phyloP scores from a whole-genome alignment of 2,888 invertebrate species.

The Meliscaeva auricollis region DNA sequence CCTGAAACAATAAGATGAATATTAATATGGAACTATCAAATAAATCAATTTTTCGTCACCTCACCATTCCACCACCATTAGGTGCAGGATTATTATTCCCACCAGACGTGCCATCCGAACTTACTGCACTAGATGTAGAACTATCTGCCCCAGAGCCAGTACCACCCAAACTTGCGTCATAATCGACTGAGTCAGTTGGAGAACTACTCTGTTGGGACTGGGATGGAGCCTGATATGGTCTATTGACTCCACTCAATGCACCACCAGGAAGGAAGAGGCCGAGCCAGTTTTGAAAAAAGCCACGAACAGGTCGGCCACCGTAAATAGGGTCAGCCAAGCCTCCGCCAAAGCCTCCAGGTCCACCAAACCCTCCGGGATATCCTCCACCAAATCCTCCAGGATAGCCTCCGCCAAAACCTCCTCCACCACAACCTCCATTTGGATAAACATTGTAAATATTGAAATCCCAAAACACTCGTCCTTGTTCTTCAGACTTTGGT shows the following conservation, averaged over 20 bases:
- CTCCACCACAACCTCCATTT: slow-evolving; percentile 48
- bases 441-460: slow-evolving; percentile 82
- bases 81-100: background rate
- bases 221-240: slow-evolving; percentile 63
- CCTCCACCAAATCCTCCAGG: slow-evolving; percentile 57
- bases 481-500: slow-evolving; percentile 79
- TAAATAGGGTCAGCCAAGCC: slow-evolving; percentile 51
- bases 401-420: slow-evolving; percentile 56
- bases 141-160: slow-evolving; percentile 57
- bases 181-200: slow-evolving; percentile 54
- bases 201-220: slow-evolving; percentile 38
- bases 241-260: slow-evolving; percentile 78
- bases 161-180: slow-evolving; percentile 79
- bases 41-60: slow-evolving; percentile 19
- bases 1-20: slow-evolving; percentile 72
- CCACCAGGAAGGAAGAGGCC: slow-evolving; percentile 81
- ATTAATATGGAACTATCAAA: background rate
- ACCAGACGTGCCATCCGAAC: slow-evolving; percentile 76
- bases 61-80: slow-evolving; percentile 79
- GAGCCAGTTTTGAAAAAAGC: slow-evolving; percentile 79
- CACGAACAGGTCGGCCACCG: slow-evolving; percentile 47
- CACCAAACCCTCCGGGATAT: slow-evolving; percentile 33
- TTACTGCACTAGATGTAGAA: slow-evolving; percentile 76
- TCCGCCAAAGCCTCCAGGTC: slow-evolving; percentile 45
- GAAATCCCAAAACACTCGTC: slow-evolving; percentile 82